phyloP scores from a whole-genome alignment of 1,140 invertebrate genomes.

The Heliothis subflexa region DNA sequence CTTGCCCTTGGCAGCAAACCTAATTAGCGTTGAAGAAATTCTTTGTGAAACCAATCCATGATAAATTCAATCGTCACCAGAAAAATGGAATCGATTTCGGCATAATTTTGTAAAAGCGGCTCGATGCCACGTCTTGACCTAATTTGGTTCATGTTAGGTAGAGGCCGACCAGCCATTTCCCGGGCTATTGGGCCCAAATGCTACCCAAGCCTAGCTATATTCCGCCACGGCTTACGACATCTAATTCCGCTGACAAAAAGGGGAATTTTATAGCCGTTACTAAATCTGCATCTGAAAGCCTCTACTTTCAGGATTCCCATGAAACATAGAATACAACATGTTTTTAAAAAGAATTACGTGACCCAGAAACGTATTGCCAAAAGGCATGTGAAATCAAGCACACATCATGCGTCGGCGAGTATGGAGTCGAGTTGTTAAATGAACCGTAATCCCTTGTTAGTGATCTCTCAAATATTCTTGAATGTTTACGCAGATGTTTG shows the following conservation, averaged over 20 bases:
- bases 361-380: constrained; percentile 19
- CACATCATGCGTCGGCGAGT: constrained; percentile 40
- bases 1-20: constrained; percentile 18
- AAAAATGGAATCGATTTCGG: constrained; percentile 56
- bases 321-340: constrained; percentile 11
- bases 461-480: constrained; percentile 26
- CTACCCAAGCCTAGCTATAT: constrained; percentile 49
- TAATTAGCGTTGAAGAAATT: constrained; percentile 36
- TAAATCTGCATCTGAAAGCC: constrained; percentile 46
- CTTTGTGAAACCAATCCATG: constrained; percentile 1
- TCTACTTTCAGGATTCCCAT: background rate
- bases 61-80: constrained; percentile 18
- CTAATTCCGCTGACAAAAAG: constrained; percentile 60
- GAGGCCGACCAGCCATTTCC: constrained; percentile 56
- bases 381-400: constrained; percentile 39
- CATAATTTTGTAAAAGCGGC: constrained; percentile 55
- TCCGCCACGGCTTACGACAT: constrained; percentile 54
- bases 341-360: constrained; percentile 30
- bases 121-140: constrained; percentile 57
- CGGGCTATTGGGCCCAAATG: constrained; percentile 64
- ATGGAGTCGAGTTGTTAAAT: constrained; percentile 44
- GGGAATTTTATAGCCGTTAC: constrained; percentile 54
- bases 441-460: constrained; percentile 44
- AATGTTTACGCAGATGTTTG: background rate
- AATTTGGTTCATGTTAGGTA: constrained; percentile 55